Percentiles rank a stretch among this genome's conserved stretches.
phyloP scores from a whole-genome alignment of 1,140 invertebrate species.

The Geopemphigus sp. region DNA sequence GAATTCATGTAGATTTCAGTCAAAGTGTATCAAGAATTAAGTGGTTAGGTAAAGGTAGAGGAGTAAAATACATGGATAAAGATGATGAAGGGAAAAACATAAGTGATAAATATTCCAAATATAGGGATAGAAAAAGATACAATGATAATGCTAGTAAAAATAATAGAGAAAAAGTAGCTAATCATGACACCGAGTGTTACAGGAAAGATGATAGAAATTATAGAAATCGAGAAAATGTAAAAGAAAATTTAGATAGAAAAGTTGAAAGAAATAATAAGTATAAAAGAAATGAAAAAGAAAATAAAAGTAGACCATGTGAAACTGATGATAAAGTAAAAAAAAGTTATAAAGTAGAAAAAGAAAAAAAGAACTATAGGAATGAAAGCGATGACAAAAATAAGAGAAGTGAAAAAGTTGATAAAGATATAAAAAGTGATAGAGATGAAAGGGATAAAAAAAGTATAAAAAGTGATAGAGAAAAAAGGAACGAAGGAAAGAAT shows the following conservation, averaged over 20 bases:
- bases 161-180: background rate
- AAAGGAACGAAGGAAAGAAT: slow-evolving; percentile 43
- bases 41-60: slow-evolving; percentile 81
- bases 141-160: background rate
- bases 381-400: slow-evolving; percentile 34
- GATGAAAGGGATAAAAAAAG: slow-evolving; percentile 49
- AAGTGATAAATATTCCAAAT: slow-evolving; percentile 38
- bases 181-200: background rate
- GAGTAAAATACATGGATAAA: slow-evolving; percentile 59
- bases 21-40: slow-evolving; percentile 93
- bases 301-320: slow-evolving; percentile 47
- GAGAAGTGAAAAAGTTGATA: slow-evolving; percentile 29
- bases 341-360: slow-evolving; percentile 48
- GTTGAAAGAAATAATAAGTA: slow-evolving; percentile 46
- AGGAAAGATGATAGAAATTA: background rate
- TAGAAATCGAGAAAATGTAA: slow-evolving; percentile 36
- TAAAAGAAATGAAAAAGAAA: slow-evolving; percentile 34
- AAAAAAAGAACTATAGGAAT: slow-evolving; percentile 49
- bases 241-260: background rate
- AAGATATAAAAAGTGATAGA: slow-evolving; percentile 39
- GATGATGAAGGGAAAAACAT: slow-evolving; percentile 44
- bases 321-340: slow-evolving; percentile 50
- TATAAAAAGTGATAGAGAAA: slow-evolving; percentile 53
- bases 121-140: slow-evolving; percentile 15
- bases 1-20: slow-evolving; percentile 99